Base-by-base conservation (phyloP, 2,113 vertebrate genomes). In the Amphiprion percula region DNA sequence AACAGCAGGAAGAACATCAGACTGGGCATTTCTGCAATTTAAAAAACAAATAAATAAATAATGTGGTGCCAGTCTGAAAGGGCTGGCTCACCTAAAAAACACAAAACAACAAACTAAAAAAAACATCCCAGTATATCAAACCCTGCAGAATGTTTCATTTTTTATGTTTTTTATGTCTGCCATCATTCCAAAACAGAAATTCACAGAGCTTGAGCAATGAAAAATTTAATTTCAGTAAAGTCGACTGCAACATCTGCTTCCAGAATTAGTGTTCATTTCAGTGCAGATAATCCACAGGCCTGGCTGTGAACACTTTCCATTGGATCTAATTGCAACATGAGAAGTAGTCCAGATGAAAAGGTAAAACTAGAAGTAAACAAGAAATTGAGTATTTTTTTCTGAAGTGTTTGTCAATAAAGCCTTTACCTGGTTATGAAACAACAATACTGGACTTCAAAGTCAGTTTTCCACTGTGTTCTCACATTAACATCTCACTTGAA, bases 271-370 rank as follows among this genome's bases (percentile, higher is more conserved):
- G 30, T 61, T 39, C 49, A 71, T 64, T 78, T 64, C 56, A 23
- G 33, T 50, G 73, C 21, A 41, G 28, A 65, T 58, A 63, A 77
- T 73, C 52, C 28, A 52, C 52, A 41, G 7, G 39, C 23, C 33
- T 49, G 12, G 19, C 70, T 74, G 61, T 46, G 23, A 71, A 50
- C 44, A 41, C 21, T 73, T 77, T 64, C 63, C 30, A 56, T 14
- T 24, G 4, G 37, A 73, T 46, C 58, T 12, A 39, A 60, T 73
- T 74, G 65, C 60, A 24, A 60, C 53, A 16, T 10, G 39, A 61
- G 30, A 75, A 66, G 69, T n/a, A 60, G 30, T 68, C 54, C 37
- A 53, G 41, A 66, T 53, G 53, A 49, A 72, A 62, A 69, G 55
- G 70, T 55, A 55, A 10, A 3, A 17, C 49, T 44, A 11, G 21